phyloP scores from a whole-genome alignment of 2,113 vertebrate species.

The Callaeas wilsoni region DNA sequence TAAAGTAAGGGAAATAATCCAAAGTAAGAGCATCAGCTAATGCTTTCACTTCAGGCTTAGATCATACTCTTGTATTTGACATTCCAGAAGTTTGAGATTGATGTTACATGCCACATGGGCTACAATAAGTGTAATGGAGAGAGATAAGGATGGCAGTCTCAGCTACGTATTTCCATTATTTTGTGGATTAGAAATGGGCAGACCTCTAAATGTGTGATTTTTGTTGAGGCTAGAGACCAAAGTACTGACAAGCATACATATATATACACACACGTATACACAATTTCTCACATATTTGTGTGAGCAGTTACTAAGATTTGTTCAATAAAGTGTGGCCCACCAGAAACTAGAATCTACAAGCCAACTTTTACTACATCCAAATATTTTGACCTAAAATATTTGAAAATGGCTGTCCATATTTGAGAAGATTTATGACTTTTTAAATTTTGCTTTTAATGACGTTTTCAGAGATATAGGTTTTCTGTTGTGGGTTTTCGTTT shows the following conservation, averaged over 20 bases:
- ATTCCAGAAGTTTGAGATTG: not conserved
- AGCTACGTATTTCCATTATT: constrained; percentile 2
- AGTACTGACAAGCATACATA: not conserved
- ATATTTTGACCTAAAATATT: not conserved
- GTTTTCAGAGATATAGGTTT: not conserved
- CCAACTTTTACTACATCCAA: not conserved
- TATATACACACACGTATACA: not conserved
- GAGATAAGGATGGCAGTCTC: not conserved
- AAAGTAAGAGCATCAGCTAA: constrained; percentile 24
- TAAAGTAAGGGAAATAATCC: constrained; percentile 17
- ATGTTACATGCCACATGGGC: not conserved
- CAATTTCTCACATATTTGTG: not conserved
- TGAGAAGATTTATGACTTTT: not conserved
- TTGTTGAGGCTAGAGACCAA: not conserved
- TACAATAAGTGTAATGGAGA: not conserved
- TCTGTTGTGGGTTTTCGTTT: not conserved
- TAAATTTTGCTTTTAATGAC: not conserved
- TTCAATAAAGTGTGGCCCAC: not conserved
- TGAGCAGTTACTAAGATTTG: not conserved
- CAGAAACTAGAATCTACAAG: not conserved
- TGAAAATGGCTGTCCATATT: not conserved
- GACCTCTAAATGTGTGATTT: not conserved
- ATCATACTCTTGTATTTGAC: constrained; percentile 12
- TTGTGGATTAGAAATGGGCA: constrained; percentile 9
- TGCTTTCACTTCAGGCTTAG: constrained; percentile 12